phyloP scores from a whole-genome alignment of 1,140 invertebrate species.

The Lethrus apterus region DNA sequence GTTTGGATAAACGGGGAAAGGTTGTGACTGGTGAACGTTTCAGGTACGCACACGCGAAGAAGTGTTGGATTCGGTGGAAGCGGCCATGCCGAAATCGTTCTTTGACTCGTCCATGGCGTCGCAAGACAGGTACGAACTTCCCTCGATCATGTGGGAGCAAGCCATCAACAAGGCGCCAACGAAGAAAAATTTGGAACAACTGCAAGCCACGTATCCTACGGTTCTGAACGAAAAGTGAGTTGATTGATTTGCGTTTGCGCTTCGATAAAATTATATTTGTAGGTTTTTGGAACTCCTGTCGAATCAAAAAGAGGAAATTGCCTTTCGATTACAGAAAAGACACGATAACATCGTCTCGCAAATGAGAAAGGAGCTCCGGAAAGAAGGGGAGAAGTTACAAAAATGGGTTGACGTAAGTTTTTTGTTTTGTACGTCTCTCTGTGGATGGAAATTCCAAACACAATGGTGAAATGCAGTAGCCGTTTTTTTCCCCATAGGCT shows the following conservation, averaged over 20 bases:
- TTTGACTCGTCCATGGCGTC: slow-evolving; percentile 28
- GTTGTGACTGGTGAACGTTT: not conserved
- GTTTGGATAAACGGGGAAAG: not conserved
- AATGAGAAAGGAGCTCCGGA: slow-evolving; percentile 36
- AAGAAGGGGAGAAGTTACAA: slow-evolving; percentile 32
- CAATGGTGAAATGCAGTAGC: not conserved
- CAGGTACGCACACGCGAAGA: slow-evolving; percentile 28
- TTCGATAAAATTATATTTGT: slow-evolving; percentile 1
- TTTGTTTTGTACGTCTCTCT: not conserved
- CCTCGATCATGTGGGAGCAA: slow-evolving; percentile 37
- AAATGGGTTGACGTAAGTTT: slow-evolving; percentile 27
- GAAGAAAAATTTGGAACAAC: slow-evolving; percentile 25
- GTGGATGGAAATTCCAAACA: not conserved
- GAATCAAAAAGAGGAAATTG: slow-evolving; percentile 35
- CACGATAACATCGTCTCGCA: slow-evolving; percentile 37
- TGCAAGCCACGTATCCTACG: slow-evolving; percentile 31
- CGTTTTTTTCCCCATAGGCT: slow-evolving; percentile 15
- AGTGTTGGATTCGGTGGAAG: slow-evolving; percentile 37
- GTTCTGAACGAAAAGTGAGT: slow-evolving; percentile 30
- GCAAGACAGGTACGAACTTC: slow-evolving; percentile 32
- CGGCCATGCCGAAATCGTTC: slow-evolving; percentile 29
- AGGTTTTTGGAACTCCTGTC: slow-evolving; percentile 30
- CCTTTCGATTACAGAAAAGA: slow-evolving; percentile 31
- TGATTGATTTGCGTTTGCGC: too few species aligned
- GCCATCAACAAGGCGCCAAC: slow-evolving; percentile 32